phyloP scores from a whole-genome alignment of 2,797 vertebrate genomes.

The Emydoidea blandingii region DNA sequence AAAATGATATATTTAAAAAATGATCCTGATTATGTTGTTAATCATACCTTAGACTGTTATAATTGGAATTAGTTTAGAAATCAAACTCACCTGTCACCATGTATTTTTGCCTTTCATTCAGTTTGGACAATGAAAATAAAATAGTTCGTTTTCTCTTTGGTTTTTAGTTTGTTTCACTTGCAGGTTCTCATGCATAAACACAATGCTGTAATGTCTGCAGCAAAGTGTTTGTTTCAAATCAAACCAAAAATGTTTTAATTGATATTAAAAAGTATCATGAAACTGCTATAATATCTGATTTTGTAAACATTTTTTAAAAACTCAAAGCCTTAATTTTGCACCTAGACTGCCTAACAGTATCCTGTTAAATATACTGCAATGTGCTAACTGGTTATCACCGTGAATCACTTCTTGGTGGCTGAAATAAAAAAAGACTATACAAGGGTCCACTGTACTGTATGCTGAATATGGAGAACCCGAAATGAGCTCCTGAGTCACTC shows the following conservation, averaged over 20 bases:
- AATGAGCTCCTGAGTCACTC: background rate
- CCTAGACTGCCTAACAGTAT: background rate
- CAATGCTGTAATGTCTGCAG: background rate
- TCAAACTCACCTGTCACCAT: background rate
- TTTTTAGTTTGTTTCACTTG: background rate
- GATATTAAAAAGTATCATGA: background rate
- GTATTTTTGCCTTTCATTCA: background rate
- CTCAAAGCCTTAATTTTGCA: background rate
- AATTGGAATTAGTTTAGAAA: constrained; percentile 5
- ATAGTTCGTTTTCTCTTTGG: background rate
- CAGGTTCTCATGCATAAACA: constrained; percentile 12
- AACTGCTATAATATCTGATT: background rate
- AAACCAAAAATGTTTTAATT: background rate
- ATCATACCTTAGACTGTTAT: background rate
- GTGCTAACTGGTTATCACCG: too few relatives aligned
- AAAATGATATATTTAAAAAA: background rate
- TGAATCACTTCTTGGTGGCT: background rate
- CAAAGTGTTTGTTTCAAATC: background rate
- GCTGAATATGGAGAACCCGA: accelerated
- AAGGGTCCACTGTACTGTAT: accelerated
- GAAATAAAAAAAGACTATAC: background rate
- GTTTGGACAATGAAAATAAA: constrained; percentile 41
- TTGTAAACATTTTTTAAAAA: background rate
- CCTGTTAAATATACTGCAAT: background rate
- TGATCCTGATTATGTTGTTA: background rate